Conservation (phyloP, 2,888 invertebrate species). For the Parnassius orleans region DNA sequence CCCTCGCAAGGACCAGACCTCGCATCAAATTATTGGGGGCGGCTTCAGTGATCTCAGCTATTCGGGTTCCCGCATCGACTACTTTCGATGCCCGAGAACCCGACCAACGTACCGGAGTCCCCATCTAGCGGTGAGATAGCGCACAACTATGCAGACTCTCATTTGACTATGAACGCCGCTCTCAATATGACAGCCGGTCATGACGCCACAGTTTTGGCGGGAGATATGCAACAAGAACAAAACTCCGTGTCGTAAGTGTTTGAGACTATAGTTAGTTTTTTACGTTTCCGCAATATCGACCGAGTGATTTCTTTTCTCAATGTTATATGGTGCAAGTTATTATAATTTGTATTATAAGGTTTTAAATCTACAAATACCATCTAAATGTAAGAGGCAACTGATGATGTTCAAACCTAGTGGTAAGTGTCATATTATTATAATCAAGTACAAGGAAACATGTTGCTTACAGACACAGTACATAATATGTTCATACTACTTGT, state of each 20-base stretch:
- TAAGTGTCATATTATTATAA: constrained; percentile 49
- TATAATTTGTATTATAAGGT: constrained; percentile 31
- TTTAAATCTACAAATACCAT: constrained; percentile 26
- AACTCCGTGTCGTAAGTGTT: constrained; percentile 62
- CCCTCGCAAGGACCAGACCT: constrained; percentile 91
- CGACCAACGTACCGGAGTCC: constrained; percentile 65
- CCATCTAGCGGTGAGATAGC: constrained; percentile 73
- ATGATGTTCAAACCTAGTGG: constrained; percentile 76
- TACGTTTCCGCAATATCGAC: constrained; percentile 47
- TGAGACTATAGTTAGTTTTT: constrained; percentile 27
- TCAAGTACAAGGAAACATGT: constrained; percentile 54
- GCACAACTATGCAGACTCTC: constrained; percentile 75
- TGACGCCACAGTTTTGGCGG: constrained; percentile 70
- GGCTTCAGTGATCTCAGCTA: constrained; percentile 96
- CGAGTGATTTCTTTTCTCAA: constrained; percentile 47
- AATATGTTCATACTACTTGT: constrained; percentile 33
- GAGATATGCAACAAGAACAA: constrained; percentile 63
- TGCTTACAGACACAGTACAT: constrained; percentile 36
- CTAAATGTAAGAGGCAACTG: constrained; percentile 60
- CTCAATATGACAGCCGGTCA: constrained; percentile 80
- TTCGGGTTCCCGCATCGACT: constrained; percentile 92
- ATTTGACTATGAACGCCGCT: constrained; percentile 69
- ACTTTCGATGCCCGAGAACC: constrained; percentile 84
- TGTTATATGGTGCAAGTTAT: constrained; percentile 50
- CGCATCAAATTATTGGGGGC: constrained; percentile 92